Evolutionary conservation across 2,797 vertebrate genomes (phyloP), one percentile per base, ranked within the genome.

Genomic region (Squalus acanthias): DNA sequence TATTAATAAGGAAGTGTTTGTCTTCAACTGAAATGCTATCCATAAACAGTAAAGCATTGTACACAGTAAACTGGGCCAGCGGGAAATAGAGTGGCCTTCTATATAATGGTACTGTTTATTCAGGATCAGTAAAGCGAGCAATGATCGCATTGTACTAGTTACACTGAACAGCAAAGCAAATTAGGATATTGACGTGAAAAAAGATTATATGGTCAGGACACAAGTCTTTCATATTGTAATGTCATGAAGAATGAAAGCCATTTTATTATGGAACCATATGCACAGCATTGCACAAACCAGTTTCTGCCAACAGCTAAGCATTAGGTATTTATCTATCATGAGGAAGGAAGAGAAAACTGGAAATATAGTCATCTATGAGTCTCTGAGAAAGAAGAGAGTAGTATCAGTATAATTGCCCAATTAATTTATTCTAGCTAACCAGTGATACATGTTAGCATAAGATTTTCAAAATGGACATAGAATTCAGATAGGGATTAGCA

Each of bases 21-120:
- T 20, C 26, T 76, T 76, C 70, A 53, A 20, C 53, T 76, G 70
- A 95, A 76, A 74, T 95, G 60, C 70, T 57, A 50, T 57, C 70
- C 29, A n/a, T 29, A 95, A 95, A 95, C 94, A 57, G 67, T 93
- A 50, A 95, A 60, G 2, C 50, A 60, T 95, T 95, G 72, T 74
- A n/a, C 29, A 2, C 50, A 57, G 53, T 76, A 95, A 95, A 76
- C 26, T 95, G 3, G 50, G 15, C 94, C 94, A 76, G 29, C 1
- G 10, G 70, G 69, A 74, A 33, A 57, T 29, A 76, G 29, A 57
- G 15, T 22, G 33, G 6, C 26, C 60, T 74, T 76, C 70, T 46
- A 50, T 12, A n/a, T 20, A 95, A 95, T 7, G 24, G 50, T 24
- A 39, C 10, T 93, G 33, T 67, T 69, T 60, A 69, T 29, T 93